Evolutionary conservation across 2,797 vertebrate genomes (phyloP), one percentile per base, ranked within the genome.

Genomic region (Neosalanx taihuensis): DNA sequence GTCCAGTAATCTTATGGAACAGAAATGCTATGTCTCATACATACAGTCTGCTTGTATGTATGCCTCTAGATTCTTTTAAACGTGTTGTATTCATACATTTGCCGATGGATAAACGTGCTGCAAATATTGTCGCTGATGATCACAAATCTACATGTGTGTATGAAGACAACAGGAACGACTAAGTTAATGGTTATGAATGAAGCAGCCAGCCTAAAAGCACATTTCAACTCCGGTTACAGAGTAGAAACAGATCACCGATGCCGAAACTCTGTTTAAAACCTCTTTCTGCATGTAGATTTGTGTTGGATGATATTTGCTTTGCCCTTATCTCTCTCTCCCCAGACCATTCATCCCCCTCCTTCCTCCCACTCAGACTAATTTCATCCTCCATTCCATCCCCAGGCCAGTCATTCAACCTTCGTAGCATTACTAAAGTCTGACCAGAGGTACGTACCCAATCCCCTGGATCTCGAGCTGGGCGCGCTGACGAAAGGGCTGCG

Each of bases 391-490:
- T 90, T 81, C 89, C 90, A 88, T 85, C 82, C 87, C 82, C 86
- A 92, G 92, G 91, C 85, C 91, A 91, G 81, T 88, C 81, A 75
- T 80, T 87, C 81, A 87, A 85, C 72, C 88, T 89, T 76, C 91
- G 90, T 91, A 91, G 89, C 86, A 88, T 93, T 80, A 90, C 91
- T 91, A 93, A 93, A 87, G 91, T 93, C 81, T 93, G 86, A 92
- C 69, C 68, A 41, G 83, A 92, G 92, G 92, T 93, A 92, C 73
- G 91, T 92, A 90, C 83, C n/a, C 17, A 31, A 26, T 62, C 30
- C 10, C 10, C 46, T 10, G 63, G 63, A 29, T 5, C 12, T 23
- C 26, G 9, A 13, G 64, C 64, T 26, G 64, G 64, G 64, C 51
- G 18, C 51, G n/a, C 51, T 56, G 17, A 56, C 4, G 41, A 46